phyloP scores from a whole-genome alignment of 2,113 vertebrate species.

The Ptilorrhoa leucosticta region DNA sequence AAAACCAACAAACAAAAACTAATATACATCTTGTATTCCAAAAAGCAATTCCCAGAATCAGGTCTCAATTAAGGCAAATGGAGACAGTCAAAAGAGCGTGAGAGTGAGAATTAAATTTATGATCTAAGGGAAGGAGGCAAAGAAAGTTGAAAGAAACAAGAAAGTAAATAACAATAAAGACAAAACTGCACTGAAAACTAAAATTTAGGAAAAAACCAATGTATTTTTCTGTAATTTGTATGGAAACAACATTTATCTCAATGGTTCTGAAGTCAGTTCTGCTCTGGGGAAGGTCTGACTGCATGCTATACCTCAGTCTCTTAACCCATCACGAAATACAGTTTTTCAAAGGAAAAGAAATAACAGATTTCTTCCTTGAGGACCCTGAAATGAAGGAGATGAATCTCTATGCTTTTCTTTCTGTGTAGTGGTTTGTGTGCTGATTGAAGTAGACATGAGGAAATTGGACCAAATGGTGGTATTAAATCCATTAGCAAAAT shows the following conservation, averaged over 20 bases:
- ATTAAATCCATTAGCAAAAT: slow-evolving; percentile 75
- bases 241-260: slow-evolving; percentile 25
- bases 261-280: background rate
- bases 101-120: background rate
- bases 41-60: background rate
- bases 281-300: background rate
- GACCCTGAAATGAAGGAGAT: slow-evolving; percentile 29
- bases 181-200: background rate
- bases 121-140: background rate
- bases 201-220: background rate
- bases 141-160: background rate
- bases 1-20: background rate
- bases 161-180: background rate
- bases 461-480: slow-evolving; percentile 69
- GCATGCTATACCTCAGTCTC: background rate
- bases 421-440: slow-evolving; percentile 1
- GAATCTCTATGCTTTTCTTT: background rate
- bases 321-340: background rate
- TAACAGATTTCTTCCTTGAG: slow-evolving; percentile 21
- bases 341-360: slow-evolving; percentile 20
- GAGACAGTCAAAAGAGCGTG: background rate
- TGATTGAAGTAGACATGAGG: slow-evolving; percentile 68
- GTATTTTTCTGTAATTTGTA: background rate
- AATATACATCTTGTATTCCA: background rate
- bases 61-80: background rate